Evolutionary conservation across 1,140 invertebrate genomes (phyloP), one percentile per base, ranked within the genome.

Genomic region (Drosophila serrata): DNA sequence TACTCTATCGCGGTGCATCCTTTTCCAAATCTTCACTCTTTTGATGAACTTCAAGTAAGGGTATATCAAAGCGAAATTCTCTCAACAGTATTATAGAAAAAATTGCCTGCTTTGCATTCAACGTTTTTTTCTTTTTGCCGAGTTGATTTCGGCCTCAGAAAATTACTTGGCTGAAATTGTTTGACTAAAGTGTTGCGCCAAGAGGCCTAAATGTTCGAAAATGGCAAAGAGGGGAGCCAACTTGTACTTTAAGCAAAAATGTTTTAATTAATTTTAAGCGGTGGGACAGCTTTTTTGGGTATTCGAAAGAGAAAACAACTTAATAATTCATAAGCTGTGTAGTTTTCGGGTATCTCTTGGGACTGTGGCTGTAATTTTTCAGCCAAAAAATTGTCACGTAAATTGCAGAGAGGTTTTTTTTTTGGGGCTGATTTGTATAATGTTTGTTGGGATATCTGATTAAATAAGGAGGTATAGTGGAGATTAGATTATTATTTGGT

Each of bases 191-290:
- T 88, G 84, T 79, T 70, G 63, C 57, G 64, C 79, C 48, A 59
- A 57, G 48, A 57, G 60, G 46, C 53, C 37, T 3, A 58, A 61
- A 37, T n/a, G 31, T 22, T 19, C 64, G 4, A 42, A 79, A 79
- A 79, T 79, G 53, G 27, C 27, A 60, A 15, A 27, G 19, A 19
- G 61, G 78, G 78, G 55, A 72, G 58, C 40, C 40, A 37, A 45
- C 63, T 64, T 43, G 58, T 74, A 88, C 77, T 88, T 88, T 90
- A 85, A 69, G 81, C 85, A 88, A 81, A 88, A 88, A 88, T 88
- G 85, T 88, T 88, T 88, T 88, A 88, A 88, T 88, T 90, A 88
- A 85, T 90, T 88, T 90, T 24, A 11, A 53, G 51, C 31, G 33
- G 40, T 33, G 13, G 8, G 13, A 33, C 29, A 15, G 42, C 31